These are phyloP conservation scores for Euschistus heros DNA, from an alignment of 1,140 invertebrate genomes.

Conservation along the genomic window DNA sequence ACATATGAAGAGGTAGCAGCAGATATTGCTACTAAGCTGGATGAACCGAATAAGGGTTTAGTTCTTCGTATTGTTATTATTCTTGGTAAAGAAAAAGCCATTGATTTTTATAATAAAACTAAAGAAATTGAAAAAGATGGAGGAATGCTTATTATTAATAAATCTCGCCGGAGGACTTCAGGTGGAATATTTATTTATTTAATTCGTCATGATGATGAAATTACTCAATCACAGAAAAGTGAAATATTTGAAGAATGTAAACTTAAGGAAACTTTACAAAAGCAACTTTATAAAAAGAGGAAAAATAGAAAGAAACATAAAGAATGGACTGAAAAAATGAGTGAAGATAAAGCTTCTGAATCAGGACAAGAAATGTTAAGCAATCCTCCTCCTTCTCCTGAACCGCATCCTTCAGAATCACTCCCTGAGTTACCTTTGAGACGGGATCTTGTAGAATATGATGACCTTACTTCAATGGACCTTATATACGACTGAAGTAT, in stretches of 20 bases:
- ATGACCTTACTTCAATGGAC: conserved; percentile 3
- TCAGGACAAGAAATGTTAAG: conserved; percentile 5
- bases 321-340: conserved; percentile 1
- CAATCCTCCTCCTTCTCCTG: conserved; percentile 21
- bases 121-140: conserved; percentile 36
- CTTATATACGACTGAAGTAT: conserved; percentile 6
- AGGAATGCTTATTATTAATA: conserved; percentile 38
- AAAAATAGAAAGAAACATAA: conserved; percentile 3
- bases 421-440: conserved; percentile 14
- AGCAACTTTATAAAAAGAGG: conserved; percentile 4
- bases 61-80: conserved; percentile 34
- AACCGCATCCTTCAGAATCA: conserved; percentile 1
- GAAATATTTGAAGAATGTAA: conserved; percentile 20
- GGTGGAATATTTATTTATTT: conserved; percentile 40
- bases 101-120: conserved; percentile 34
- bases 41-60: conserved; percentile 19
- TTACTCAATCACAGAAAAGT: conserved; percentile 4
- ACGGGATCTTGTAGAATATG: neutral
- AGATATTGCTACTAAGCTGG: conserved; percentile 21
- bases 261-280: neutral
- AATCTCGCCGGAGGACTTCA: conserved; percentile 36
- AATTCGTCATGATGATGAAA: conserved; percentile 7
- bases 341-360: neutral
- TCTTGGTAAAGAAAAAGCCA: conserved; percentile 34
- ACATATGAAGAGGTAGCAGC: conserved; percentile 20